phyloP scores from a whole-genome alignment of 2,888 invertebrate genomes.

The Alviniconcha strummeri region DNA sequence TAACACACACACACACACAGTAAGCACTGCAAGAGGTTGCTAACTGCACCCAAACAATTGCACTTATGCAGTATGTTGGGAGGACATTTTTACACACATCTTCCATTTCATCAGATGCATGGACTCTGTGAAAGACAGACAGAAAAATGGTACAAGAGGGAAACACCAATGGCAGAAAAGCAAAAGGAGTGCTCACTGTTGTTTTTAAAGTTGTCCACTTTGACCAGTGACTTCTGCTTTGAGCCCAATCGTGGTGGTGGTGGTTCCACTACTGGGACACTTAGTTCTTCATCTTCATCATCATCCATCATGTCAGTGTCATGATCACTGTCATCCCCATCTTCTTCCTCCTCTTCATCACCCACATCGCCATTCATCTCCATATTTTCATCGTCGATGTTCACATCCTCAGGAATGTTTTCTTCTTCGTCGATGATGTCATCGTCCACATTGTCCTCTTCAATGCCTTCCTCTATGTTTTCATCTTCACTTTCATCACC shows the following conservation, averaged over 20 bases:
- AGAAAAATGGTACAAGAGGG: no score
- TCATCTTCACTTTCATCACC: conserved; percentile 42
- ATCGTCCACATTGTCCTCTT: conserved; percentile 38
- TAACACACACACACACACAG: no score
- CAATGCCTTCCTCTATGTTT: conserved; percentile 39
- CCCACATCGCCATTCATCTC: conserved; percentile 27
- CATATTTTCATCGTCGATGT: conserved; percentile 13
- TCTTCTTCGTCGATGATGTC: conserved; percentile 35
- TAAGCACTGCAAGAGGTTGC: no score
- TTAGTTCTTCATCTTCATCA: conserved; percentile 48
- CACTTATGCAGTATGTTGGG: no score
- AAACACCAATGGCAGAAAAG: no score
- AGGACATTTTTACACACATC: no score
- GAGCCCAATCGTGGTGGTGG: conserved; percentile 22
- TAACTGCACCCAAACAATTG: no score
- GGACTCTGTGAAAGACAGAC: no score
- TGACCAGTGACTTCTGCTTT: conserved; percentile 47
- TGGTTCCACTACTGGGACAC: conserved; percentile 4
- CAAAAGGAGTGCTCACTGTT: no score
- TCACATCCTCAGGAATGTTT: conserved; percentile 14
- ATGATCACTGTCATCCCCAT: conserved; percentile 43
- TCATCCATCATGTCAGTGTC: conserved; percentile 49
- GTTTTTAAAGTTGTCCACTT: neutral
- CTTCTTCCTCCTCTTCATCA: conserved; percentile 31
- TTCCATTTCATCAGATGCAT: no score